A percentile compares a stretch with the other conserved stretches of the same genome.
These are phyloP conservation scores for Brachionus paranguensis DNA, from an alignment of 1,140 invertebrate species.

Conservation along the genomic window DNA sequence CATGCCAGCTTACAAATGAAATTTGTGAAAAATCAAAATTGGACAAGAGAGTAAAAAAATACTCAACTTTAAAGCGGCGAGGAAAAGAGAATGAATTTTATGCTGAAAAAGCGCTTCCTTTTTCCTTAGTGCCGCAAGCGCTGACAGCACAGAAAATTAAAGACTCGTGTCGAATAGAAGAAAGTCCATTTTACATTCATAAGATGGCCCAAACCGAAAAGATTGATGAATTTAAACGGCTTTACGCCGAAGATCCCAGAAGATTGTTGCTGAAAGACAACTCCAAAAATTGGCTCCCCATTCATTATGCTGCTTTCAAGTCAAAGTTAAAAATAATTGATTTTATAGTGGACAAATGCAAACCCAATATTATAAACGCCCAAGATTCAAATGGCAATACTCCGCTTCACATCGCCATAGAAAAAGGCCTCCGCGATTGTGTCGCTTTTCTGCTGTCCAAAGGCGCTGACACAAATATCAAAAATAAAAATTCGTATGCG, in stretches of 20 bases:
- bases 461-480: slow-evolving; percentile 64
- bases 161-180: slow-evolving; percentile 21
- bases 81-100: neutral
- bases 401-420: slow-evolving; percentile 71
- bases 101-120: neutral
- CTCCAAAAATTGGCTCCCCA: slow-evolving; percentile 63
- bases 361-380: slow-evolving; percentile 58
- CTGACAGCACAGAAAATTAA: neutral
- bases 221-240: slow-evolving; percentile 67
- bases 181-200: slow-evolving; percentile 39
- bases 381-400: slow-evolving; percentile 71
- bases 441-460: slow-evolving; percentile 69
- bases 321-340: slow-evolving; percentile 69
- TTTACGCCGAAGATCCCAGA: slow-evolving; percentile 65
- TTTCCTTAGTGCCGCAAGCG: neutral
- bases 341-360: slow-evolving; percentile 66
- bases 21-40: neutral
- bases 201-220: slow-evolving; percentile 69
- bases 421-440: slow-evolving; percentile 65
- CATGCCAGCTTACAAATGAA: neutral
- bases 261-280: slow-evolving; percentile 66
- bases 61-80: neutral
- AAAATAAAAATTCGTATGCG: slow-evolving; percentile 71
- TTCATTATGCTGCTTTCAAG: slow-evolving; percentile 70
- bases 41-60: neutral